Base-by-base conservation (phyloP, 2,113 vertebrate genomes). In the Clupea harengus region DNA sequence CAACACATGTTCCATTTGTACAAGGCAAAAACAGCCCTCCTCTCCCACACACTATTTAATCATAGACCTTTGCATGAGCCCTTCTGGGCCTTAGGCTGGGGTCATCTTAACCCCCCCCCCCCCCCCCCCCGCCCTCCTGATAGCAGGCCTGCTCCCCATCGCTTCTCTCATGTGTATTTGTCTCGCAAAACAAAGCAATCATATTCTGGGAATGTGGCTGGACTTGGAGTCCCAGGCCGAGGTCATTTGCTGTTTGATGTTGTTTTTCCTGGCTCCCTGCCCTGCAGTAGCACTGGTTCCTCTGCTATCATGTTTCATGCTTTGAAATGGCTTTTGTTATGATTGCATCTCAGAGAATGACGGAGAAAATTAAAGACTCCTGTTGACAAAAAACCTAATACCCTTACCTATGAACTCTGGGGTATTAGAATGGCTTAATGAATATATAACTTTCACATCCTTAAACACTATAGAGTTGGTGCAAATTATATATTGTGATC, bases 231-330 rank as follows among this genome's bases (percentile, higher is more conserved):
- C 91, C 91, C 88, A 86, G 83, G 88, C 89, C 88, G 84, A 91
- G 90, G 91, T 89, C 64, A 85, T 82, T 28, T 82, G 81, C 88
- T 75, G 89, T 94, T 93, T 92, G 91, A 93, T 93, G 92, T 92
- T 94, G 91, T 93, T 93, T 89, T 93, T 91, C 85, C 92, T 93
- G 93, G 91, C 89, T 84, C 60, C 50, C 87, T 91, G 92, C 91
- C 91, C n/a, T 47, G 47, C 89, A 86, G 85, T 82, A 87, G 88
- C 67, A 86, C 83, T 85, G 82, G 86, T 88, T 90, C 90, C 89
- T 86, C 86, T 86, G 60, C 85, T 87, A 89, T 92, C 92, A 88
- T 85, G 90, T 87, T 91, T 91, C 89, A 86, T 0, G 7, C 64
- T 67, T 67, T 67, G n/a, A 67, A 67, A 91, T 88, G 88, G 92